Evolutionary conservation across 2,113 vertebrate species (phyloP).

Genomic region (Mus musculus): DNA sequence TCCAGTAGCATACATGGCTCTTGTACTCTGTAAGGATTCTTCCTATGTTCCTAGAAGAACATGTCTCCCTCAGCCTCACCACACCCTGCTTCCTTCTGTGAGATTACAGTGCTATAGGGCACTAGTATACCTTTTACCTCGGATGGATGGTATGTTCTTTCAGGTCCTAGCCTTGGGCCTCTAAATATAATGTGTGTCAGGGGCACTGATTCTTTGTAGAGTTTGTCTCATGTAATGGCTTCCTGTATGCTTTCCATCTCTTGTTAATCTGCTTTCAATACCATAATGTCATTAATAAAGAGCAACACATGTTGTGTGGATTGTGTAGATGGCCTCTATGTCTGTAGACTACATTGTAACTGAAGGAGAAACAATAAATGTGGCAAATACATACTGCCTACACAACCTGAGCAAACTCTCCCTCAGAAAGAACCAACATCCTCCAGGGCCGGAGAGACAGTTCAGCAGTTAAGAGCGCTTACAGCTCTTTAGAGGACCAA

Average conservation of each 20-base stretch:
- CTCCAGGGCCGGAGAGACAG: neutral
- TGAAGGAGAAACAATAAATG: neutral
- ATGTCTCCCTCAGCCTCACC: too few species aligned
- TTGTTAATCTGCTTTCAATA: neutral
- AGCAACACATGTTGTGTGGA: too few species aligned
- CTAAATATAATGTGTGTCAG: neutral
- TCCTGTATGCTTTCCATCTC: neutral
- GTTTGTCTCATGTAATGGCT: neutral
- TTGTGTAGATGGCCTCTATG: accelerated
- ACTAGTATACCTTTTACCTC: neutral
- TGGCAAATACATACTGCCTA: neutral
- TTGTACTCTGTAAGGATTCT: accelerated
- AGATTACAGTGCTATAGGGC: too few species aligned
- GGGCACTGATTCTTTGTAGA: accelerated
- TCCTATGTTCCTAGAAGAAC: neutral
- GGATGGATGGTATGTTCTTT: neutral
- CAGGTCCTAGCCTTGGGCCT: neutral
- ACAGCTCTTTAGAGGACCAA: neutral
- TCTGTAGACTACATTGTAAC: neutral
- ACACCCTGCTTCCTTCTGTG: neutral
- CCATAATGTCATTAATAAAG: too few species aligned
- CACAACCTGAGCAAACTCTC: too few species aligned
- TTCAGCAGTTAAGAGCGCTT: neutral
- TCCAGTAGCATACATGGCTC: neutral
- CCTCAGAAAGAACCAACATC: neutral